Percentiles rank a stretch among this genome's conserved stretches.
phyloP scores from a whole-genome alignment of 1,140 invertebrate species.

The Drosophila varians region DNA sequence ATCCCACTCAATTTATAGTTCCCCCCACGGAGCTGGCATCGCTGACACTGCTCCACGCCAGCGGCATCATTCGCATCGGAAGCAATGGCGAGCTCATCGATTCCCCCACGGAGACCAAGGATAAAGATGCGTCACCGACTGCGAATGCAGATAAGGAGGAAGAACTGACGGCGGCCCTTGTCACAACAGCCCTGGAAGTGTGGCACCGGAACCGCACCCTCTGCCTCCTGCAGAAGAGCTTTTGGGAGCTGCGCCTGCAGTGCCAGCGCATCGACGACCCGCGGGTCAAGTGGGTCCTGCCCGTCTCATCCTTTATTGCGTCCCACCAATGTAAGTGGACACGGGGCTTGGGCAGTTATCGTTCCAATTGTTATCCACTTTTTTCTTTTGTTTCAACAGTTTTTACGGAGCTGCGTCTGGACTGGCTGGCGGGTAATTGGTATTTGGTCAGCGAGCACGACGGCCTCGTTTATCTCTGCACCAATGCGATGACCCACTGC shows the following conservation, averaged over 20 bases:
- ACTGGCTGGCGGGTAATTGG: conserved; percentile 94
- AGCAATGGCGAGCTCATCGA: conserved; percentile 34
- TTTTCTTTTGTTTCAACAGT: conserved; percentile 82
- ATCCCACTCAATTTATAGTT: conserved; percentile 49
- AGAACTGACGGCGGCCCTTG: background rate
- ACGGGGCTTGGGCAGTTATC: background rate
- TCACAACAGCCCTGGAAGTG: conserved; percentile 77
- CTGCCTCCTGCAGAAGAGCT: conserved; percentile 88
- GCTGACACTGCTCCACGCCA: conserved; percentile 57
- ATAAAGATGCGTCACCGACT: conserved; percentile 11
- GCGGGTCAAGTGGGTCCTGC: conserved; percentile 85
- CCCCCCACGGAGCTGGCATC: conserved; percentile 62
- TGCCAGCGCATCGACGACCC: conserved; percentile 88
- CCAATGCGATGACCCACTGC: conserved; percentile 86
- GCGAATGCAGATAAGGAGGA: conserved; percentile 17
- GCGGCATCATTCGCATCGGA: conserved; percentile 58
- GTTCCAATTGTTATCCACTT: background rate
- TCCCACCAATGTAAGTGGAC: conserved; percentile 71
- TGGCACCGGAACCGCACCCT: conserved; percentile 86
- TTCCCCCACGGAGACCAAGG: background rate
- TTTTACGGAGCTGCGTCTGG: conserved; percentile 89
- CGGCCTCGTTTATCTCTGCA: conserved; percentile 90
- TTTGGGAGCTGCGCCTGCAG: conserved; percentile 78
- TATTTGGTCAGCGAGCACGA: conserved; percentile 92
- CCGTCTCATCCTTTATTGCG: conserved; percentile 83